Evolutionary conservation across 1,140 invertebrate species (phyloP).

Genomic region (Musca domestica): DNA sequence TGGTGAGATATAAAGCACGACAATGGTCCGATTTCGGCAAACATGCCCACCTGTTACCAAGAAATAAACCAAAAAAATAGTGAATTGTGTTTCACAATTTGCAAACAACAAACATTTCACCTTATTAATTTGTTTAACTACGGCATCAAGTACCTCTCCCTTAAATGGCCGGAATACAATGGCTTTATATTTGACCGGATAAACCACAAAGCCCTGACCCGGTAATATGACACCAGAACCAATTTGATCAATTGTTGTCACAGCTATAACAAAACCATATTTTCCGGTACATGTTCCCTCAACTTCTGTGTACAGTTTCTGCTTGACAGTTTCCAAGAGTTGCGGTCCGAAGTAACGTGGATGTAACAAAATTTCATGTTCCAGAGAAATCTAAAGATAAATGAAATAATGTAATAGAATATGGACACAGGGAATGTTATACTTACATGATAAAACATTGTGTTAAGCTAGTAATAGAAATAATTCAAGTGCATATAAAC

Average conservation of each 20-base stretch:
- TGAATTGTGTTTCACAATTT: slow-evolving; percentile 12
- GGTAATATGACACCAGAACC: slow-evolving; percentile 97
- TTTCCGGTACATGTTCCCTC: slow-evolving; percentile 99
- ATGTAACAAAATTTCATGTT: slow-evolving; percentile 98
- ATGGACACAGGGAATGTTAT: not conserved
- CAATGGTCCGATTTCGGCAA: slow-evolving; percentile 98
- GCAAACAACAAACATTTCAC: slow-evolving; percentile 55
- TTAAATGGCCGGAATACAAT: slow-evolving; percentile 99
- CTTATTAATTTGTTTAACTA: slow-evolving; percentile 99
- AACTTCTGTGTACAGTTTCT: slow-evolving; percentile 98
- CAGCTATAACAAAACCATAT: slow-evolving; percentile 99
- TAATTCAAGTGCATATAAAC: too few relatives aligned
- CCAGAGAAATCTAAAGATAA: slow-evolving; percentile 81
- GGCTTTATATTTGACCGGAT: slow-evolving; percentile 99
- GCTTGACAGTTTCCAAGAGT: slow-evolving; percentile 94
- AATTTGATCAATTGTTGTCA: slow-evolving; percentile 98
- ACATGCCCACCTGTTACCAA: slow-evolving; percentile 91
- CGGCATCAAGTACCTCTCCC: slow-evolving; percentile 97
- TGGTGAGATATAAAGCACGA: slow-evolving; percentile 99
- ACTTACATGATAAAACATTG: slow-evolving; percentile 48
- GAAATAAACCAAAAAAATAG: slow-evolving; percentile 33
- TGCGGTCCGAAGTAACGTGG: slow-evolving; percentile 98
- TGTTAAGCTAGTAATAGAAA: too few relatives aligned
- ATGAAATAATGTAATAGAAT: not conserved
- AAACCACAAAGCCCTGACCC: slow-evolving; percentile 97